A percentile compares a stretch with the other conserved stretches of the same genome.
These are phyloP conservation scores for Ormia ochracea DNA, from an alignment of 2,888 invertebrate species.

Conservation along the genomic window DNA sequence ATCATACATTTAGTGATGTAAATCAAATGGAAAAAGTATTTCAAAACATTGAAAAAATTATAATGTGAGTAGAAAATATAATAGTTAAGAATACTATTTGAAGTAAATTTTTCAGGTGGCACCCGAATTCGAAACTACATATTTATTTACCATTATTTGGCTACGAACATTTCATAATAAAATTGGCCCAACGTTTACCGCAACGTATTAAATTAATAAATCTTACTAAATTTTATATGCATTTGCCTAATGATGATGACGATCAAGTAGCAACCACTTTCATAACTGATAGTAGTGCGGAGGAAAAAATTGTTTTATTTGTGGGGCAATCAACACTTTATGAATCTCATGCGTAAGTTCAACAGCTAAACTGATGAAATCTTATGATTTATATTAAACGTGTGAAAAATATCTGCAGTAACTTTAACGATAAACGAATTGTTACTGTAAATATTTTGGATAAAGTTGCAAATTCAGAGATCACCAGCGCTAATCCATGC, in stretches of 20 bases:
- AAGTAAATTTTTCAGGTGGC: not conserved
- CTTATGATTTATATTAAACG: not conserved
- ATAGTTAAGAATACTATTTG: not conserved
- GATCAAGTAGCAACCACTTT: not conserved
- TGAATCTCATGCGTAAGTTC: conserved; percentile 8
- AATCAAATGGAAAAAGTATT: conserved; percentile 36
- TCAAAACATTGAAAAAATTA: conserved; percentile 6
- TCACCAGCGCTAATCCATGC: conserved; percentile 5
- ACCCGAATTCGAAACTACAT: conserved; percentile 24
- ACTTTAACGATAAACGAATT: not conserved
- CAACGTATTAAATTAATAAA: conserved; percentile 34
- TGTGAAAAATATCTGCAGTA: not conserved
- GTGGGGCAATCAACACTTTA: not conserved
- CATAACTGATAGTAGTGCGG: not conserved
- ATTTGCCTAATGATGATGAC: not conserved
- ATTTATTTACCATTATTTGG: conserved; percentile 43
- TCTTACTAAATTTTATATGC: not conserved
- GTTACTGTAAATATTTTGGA: conserved; percentile 21
- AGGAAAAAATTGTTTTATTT: conserved; percentile 31
- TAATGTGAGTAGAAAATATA: conserved; percentile 23
- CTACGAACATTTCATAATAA: conserved; percentile 44
- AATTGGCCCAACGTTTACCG: conserved; percentile 33
- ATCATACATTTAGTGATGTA: conserved; percentile 35
- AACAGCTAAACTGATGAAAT: not conserved
- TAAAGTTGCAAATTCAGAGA: not conserved